Conservation (phyloP, 2,113 vertebrate species). For the Actenoides lindsayi region DNA sequence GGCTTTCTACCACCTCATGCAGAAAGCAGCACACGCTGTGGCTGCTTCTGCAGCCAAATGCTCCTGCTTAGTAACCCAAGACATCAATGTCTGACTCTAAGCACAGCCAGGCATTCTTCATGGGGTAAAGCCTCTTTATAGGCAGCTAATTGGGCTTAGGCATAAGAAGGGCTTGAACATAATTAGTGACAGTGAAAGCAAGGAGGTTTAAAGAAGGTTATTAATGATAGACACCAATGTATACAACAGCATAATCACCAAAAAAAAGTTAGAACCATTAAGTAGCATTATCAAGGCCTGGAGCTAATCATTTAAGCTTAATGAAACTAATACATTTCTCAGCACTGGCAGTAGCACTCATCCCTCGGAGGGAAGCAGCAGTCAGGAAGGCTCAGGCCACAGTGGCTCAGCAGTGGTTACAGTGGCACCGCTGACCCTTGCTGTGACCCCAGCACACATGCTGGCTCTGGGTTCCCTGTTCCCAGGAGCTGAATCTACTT, state of each 20-base stretch:
- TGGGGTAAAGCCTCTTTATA: not conserved
- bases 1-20: not conserved
- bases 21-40: not conserved
- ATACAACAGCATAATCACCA: constrained; percentile 19
- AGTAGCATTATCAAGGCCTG: constrained; percentile 61
- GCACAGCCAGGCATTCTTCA: not conserved
- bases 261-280: constrained; percentile 56
- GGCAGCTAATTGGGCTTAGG: constrained; percentile 1
- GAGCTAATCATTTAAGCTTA: constrained; percentile 67
- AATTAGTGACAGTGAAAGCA: constrained; percentile 31
- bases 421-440: not conserved
- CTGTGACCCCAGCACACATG: accelerated
- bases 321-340: constrained; percentile 62
- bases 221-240: constrained; percentile 48
- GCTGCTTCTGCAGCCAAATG: not conserved
- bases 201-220: constrained; percentile 34
- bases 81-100: not conserved
- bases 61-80: not conserved
- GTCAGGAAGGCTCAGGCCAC: accelerated
- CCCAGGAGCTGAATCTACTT: not conserved
- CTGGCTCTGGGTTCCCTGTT: not conserved
- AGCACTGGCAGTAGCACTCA: not conserved
- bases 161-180: not conserved
- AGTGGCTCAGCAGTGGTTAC: not conserved
- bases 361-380: not conserved